phyloP scores from a whole-genome alignment of 2,113 vertebrate species.

The Romanogobio albipinnatus region DNA sequence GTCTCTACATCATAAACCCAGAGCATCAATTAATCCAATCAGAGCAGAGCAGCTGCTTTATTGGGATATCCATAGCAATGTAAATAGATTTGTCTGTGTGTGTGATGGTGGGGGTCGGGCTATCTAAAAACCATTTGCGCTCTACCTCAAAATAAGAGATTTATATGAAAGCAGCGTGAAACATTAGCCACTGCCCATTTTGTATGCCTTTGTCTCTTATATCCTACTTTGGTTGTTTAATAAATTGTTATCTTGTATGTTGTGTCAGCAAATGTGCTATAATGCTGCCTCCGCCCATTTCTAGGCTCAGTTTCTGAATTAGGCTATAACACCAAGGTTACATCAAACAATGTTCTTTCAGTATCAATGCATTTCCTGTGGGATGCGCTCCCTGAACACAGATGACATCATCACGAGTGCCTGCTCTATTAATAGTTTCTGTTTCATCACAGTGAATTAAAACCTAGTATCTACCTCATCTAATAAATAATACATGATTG shows the following conservation, averaged over 20 bases:
- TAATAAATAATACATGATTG: too few species aligned
- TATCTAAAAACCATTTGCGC: constrained; percentile 48
- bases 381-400: constrained; percentile 32
- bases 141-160: background rate
- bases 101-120: constrained; percentile 3
- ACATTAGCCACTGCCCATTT: background rate
- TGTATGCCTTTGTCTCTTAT: background rate
- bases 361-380: constrained; percentile 1
- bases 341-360: constrained; percentile 34
- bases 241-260: background rate
- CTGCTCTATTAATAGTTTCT: constrained; percentile 50
- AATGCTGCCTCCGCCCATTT: background rate
- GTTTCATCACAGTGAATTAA: constrained; percentile 8
- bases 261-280: background rate
- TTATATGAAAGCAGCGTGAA: background rate
- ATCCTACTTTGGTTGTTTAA: background rate
- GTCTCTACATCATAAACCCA: constrained; percentile 52
- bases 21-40: constrained; percentile 70
- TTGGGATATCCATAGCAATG: constrained; percentile 58
- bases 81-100: constrained; percentile 62
- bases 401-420: constrained; percentile 41
- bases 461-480: background rate
- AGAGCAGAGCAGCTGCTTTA: constrained; percentile 64
- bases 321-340: constrained; percentile 16
- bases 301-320: background rate